phyloP scores from a whole-genome alignment of 2,113 vertebrate species.

The Ctenodactylus gundi region DNA sequence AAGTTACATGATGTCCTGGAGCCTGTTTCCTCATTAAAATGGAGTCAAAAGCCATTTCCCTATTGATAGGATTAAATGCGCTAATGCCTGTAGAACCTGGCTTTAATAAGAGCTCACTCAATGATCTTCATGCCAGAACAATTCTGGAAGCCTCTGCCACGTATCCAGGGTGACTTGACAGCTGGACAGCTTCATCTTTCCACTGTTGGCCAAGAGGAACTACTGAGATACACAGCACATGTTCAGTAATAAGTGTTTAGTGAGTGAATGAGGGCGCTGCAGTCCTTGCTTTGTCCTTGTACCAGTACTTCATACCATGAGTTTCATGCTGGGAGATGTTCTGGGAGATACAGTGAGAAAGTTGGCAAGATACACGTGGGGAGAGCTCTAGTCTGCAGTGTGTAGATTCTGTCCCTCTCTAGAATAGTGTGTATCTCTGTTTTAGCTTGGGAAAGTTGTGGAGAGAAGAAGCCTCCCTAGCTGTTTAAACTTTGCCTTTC shows the following conservation, averaged over 20 bases:
- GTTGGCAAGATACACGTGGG: background rate
- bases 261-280: background rate
- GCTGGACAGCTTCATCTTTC: background rate
- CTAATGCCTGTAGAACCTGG: background rate
- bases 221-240: background rate
- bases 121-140: conserved; percentile 27
- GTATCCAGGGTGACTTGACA: background rate
- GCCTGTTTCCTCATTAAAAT: background rate
- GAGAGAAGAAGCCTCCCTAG: background rate
- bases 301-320: background rate
- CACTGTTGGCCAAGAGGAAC: background rate
- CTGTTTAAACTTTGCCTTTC: background rate
- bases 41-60: background rate
- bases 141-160: background rate
- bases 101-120: background rate
- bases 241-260: background rate
- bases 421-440: background rate
- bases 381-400: background rate
- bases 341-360: background rate
- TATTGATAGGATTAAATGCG: conserved; percentile 1
- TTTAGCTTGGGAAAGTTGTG: background rate
- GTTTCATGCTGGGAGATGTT: background rate
- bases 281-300: background rate
- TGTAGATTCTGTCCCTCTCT: background rate
- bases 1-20: background rate